phyloP scores from a whole-genome alignment of 2,797 vertebrate genomes.

The Centropyge bicolor region DNA sequence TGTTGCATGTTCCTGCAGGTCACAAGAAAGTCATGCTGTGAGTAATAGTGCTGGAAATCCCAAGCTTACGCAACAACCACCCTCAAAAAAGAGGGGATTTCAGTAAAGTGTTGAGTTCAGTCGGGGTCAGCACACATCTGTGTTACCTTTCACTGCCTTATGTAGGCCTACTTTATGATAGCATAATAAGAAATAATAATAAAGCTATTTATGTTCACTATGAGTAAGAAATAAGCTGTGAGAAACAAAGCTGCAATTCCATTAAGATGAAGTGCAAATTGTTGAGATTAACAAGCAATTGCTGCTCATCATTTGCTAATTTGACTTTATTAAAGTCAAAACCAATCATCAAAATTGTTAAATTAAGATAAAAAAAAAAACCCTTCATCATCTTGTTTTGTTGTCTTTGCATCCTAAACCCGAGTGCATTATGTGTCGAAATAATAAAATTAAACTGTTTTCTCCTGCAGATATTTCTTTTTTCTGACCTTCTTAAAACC shows the following conservation, averaged over 20 bases:
- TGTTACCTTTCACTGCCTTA: neutral
- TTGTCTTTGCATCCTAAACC: neutral
- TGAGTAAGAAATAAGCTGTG: neutral
- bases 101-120: constrained; percentile 10
- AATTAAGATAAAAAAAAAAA: neutral
- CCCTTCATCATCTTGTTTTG: neutral
- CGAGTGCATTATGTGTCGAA: neutral
- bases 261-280: neutral
- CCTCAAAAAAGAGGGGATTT: constrained; percentile 13
- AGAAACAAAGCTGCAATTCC: neutral
- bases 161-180: too few relatives aligned
- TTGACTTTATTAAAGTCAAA: neutral
- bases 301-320: neutral
- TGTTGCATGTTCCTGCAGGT: constrained; percentile 20
- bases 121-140: constrained; percentile 22
- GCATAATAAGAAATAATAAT: too few relatives aligned
- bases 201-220: too few relatives aligned
- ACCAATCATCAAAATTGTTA: neutral
- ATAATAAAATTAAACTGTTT: neutral
- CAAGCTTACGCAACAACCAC: constrained; percentile 41
- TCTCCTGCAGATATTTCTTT: neutral
- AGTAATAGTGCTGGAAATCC: constrained; percentile 27
- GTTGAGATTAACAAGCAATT: neutral
- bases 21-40: constrained; percentile 7
- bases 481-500: neutral